Conservation (phyloP, 2,888 invertebrate genomes). For the Sarcophaga rosellei region DNA sequence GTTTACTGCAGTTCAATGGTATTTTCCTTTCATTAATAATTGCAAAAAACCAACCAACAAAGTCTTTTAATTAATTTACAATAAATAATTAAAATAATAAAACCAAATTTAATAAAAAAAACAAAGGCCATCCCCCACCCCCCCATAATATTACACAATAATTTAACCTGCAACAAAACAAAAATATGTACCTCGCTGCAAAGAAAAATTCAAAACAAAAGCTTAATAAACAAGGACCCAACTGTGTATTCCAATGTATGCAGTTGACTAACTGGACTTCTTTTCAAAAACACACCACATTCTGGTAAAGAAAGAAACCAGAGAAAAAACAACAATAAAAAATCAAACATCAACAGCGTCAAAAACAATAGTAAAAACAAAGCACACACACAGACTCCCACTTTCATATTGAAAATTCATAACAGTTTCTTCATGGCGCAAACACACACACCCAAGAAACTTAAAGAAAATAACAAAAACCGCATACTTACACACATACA, state of each 20-base stretch:
- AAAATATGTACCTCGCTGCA: not conserved
- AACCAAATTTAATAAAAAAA: too few relatives aligned
- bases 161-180: constrained; percentile 22
- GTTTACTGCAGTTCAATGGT: too few relatives aligned
- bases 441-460: constrained; percentile 17
- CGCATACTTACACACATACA: too few relatives aligned
- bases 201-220: not conserved
- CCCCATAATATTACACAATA: too few relatives aligned
- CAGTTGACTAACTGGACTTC: not conserved
- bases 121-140: too few relatives aligned
- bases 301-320: not conserved
- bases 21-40: too few relatives aligned
- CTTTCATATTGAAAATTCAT: not conserved
- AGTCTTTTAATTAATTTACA: too few relatives aligned
- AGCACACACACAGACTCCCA: constrained; percentile 1
- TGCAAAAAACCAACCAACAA: too few relatives aligned
- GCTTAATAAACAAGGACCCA: constrained; percentile 4
- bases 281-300: not conserved
- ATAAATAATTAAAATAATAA: too few relatives aligned
- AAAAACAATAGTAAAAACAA: constrained; percentile 10
- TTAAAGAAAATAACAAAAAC: too few relatives aligned
- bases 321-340: not conserved
- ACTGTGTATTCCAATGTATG: not conserved
- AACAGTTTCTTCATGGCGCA: constrained; percentile 31
- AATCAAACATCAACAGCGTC: not conserved